Percentiles rank a stretch among this genome's conserved stretches.
Evolutionary conservation across 2,797 vertebrate species (phyloP).

Genomic region (Mico argentatus): DNA sequence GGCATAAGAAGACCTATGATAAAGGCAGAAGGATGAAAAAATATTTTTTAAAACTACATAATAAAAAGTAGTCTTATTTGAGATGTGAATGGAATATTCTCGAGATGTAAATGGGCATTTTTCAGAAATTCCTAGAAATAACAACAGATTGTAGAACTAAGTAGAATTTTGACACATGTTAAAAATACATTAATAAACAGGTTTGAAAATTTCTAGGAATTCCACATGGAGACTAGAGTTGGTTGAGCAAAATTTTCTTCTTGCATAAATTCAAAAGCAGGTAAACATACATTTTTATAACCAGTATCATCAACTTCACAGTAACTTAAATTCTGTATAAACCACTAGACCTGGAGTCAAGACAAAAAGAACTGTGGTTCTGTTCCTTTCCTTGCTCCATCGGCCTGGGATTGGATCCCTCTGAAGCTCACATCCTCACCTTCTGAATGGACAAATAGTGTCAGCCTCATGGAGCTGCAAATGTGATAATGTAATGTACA

Average conservation of each 20-base stretch:
- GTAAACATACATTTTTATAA: neutral
- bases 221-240: neutral
- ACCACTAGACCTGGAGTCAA: neutral
- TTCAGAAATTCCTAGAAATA: neutral
- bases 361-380: neutral
- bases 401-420: neutral
- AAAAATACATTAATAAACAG: neutral
- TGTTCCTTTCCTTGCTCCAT: neutral
- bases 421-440: neutral
- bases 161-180: neutral
- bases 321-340: neutral
- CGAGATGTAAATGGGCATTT: neutral
- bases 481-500: neutral
- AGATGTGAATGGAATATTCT: neutral
- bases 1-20: neutral
- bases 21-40: neutral
- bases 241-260: neutral
- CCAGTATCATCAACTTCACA: neutral
- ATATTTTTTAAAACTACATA: neutral
- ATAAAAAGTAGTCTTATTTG: neutral
- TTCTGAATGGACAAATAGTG: neutral
- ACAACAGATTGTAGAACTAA: neutral
- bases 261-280: neutral
- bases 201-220: neutral
- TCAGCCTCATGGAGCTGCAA: neutral